Base-by-base conservation (phyloP, 2,888 invertebrate genomes). In the Tethea ocularis region DNA sequence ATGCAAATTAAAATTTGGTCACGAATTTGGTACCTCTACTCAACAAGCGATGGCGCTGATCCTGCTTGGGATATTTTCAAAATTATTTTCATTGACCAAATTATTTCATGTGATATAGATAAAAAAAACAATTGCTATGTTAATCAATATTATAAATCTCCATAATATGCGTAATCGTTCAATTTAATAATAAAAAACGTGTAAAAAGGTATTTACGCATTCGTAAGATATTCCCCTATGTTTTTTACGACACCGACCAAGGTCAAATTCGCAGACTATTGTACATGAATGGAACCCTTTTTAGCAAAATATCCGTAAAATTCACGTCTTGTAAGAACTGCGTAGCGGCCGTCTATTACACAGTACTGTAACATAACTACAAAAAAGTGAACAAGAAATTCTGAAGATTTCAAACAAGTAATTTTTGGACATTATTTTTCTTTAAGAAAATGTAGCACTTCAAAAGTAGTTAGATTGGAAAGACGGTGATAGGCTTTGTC, bases 21-120 rank as follows among this genome's bases (percentile, higher is more conserved):
- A 10, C 29, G 10, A 29, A 56, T 53, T 64, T 60, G 61, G 61
- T 78, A 59, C 55, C 57, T 29, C 87, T 78, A 83, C 74, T 79
- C 57, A 33, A 51, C 75, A 62, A 71, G 73, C 86, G 88, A 79
- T 87, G 83, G 80, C 81, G 71, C 26, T 59, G 58, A 59, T 63
- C 56, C 26, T 36, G 54, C 58, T 58, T 62, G 0, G 38, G n/a
- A 38, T n/a, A n/a, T 33, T 33, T 2, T 13, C 6, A 38, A 15
- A 38, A 38, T n/a, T 15, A 4, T 6, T 36, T 38, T n/a, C 0
- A 38, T n/a, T 6, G 0, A n/a, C n/a, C n/a, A 38, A n/a, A n/a
- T 38, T 7, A 15, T 36, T 29, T 29, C 10, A 29, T 8, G 8
- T 29, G 2, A 29, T 29, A 10, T 10, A 5, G 29, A 29, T 8